These are phyloP conservation scores for Lophius americanus DNA, from an alignment of 2,797 vertebrate species.

Conservation along the genomic window DNA sequence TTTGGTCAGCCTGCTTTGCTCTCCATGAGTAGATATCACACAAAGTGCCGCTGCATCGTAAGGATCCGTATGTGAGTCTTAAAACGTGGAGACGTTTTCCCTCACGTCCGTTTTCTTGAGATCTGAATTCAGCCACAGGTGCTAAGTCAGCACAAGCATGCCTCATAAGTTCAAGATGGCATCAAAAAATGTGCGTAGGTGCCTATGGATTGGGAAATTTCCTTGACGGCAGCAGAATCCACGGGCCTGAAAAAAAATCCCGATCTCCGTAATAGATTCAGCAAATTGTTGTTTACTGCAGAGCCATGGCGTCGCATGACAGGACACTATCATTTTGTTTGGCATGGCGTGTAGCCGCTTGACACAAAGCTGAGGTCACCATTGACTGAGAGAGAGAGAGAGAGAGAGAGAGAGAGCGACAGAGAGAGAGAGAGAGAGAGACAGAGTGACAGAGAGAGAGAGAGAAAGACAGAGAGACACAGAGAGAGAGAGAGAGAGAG, in stretches of 20 bases:
- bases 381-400: not conserved
- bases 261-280: not conserved
- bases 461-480: not conserved
- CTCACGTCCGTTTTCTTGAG: no score
- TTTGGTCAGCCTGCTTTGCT: no score
- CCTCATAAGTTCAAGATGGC: not conserved
- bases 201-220: not conserved
- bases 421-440: not conserved
- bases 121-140: not conserved
- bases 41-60: not conserved
- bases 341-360: not conserved
- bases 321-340: conserved; percentile 2
- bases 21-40: no score
- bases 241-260: not conserved
- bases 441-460: not conserved
- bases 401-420: not conserved
- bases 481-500: not conserved
- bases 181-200: not conserved
- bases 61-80: not conserved
- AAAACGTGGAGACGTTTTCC: no score
- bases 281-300: not conserved
- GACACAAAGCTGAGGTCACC: conserved; percentile 16
- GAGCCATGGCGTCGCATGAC: not conserved
- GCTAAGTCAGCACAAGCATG: not conserved
- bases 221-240: no score